Base-by-base conservation (phyloP, 2,888 invertebrate species). In the Cylindroiulus punctatus region DNA sequence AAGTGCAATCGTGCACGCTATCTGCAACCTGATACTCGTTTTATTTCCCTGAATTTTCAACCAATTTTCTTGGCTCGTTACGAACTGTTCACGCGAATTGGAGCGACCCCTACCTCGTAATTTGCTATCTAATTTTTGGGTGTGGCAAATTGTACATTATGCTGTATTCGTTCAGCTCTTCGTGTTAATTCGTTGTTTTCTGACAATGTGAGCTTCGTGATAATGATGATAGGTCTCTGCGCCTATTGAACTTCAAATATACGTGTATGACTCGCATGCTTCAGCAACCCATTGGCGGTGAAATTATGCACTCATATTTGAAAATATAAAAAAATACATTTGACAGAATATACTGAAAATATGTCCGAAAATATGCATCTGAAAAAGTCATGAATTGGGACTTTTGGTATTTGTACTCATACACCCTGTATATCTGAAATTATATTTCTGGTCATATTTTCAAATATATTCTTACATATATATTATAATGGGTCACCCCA, bases 1-100 rank as follows among this genome's bases (percentile, higher is more conserved):
- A 65, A 57, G 65, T 65, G 26, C 65, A 65, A 26, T 65, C 10
- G 65, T 26, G 65, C 65, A 65, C 65, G 65, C 65, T 26, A 65
- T 65, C 65, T 26, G 65, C 26, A 65, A 65, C 22, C 26, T 65
- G 26, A 65, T 65, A 65, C 10, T 65, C 22, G 26, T n/a, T 65
- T 65, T 65, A 65, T 65, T 65, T 65, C 65, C 65, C 10, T 10
- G 8, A 7, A 65, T 65, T 65, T 65, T 65, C 26, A 8, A 65
- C 22, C 22, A 65, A 65, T 26, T 65, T 65, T 65, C 65, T 65
- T 65, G 65, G 12, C 22, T 65, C 65, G 12, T 65, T 12, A 26
- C 40, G 40, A 40, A 40, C 65, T 26, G n/a, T 26, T n/a, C 65
- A 8, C 26, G 7, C 8, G 10, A 65, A 22, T 65, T 22, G 10